These are phyloP conservation scores for Neoaliturus tenellus DNA, from an alignment of 2,888 invertebrate genomes.

Conservation along the genomic window DNA sequence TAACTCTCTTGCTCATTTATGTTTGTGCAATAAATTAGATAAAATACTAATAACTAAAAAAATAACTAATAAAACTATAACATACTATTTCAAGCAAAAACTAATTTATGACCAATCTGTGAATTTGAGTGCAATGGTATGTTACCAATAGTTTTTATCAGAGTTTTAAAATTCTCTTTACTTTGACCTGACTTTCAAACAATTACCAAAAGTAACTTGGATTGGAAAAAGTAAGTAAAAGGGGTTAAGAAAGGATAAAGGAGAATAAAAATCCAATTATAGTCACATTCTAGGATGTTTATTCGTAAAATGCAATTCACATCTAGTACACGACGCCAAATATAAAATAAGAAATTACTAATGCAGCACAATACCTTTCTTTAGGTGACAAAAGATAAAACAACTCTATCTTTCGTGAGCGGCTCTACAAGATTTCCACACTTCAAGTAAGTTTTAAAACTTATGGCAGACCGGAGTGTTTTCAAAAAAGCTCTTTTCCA, in stretches of 20 bases:
- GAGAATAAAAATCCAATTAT: background rate
- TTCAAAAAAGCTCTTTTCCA: conserved; percentile 94
- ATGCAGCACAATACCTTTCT: background rate
- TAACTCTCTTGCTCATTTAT: no score
- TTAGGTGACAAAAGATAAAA: background rate
- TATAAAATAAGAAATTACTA: conserved; percentile 3
- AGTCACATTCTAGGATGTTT: conserved; percentile 1
- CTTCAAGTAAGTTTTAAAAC: background rate
- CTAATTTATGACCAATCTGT: no score
- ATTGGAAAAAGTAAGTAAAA: no score
- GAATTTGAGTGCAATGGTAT: no score
- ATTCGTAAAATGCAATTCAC: background rate
- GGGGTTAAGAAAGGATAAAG: background rate
- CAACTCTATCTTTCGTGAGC: background rate
- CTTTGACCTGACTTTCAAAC: no score
- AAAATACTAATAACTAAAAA: no score
- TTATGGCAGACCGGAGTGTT: conserved; percentile 82
- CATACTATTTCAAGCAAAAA: no score
- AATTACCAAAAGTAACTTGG: no score
- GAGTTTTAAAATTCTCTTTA: no score
- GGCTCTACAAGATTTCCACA: background rate
- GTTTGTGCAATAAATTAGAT: no score
- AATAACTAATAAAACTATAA: no score
- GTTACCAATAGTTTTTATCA: no score
- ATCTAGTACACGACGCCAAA: background rate